Conservation (phyloP, 2,797 vertebrate species). For the Pelochelys cantorii region DNA sequence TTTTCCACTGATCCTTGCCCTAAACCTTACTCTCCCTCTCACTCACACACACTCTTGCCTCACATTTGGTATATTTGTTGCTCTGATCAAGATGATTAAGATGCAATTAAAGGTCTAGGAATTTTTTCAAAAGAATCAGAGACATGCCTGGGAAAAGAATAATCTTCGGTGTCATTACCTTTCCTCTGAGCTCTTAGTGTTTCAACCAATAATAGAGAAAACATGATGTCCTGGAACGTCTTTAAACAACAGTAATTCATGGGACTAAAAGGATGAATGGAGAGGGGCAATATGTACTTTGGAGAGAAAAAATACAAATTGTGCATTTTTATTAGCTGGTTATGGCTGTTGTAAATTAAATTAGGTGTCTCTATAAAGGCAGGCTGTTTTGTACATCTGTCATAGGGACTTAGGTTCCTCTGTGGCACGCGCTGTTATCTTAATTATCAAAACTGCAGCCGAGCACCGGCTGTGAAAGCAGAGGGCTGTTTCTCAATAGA, state of each 20-base stretch:
- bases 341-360: background rate
- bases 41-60: conserved; percentile 53
- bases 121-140: conserved; percentile 46
- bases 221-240: background rate
- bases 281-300: background rate
- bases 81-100: conserved; percentile 76
- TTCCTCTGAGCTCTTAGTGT: conserved; percentile 36
- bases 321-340: background rate
- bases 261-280: conserved; percentile 21
- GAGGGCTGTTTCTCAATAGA: background rate
- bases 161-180: conserved; percentile 43
- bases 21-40: conserved; percentile 72
- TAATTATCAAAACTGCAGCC: background rate
- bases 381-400: conserved; percentile 20
- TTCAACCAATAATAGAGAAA: conserved; percentile 41
- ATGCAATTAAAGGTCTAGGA: conserved; percentile 64
- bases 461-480: conserved; percentile 44
- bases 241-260: background rate
- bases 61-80: conserved; percentile 70
- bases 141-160: conserved; percentile 22
- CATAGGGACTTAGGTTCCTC: conserved; percentile 34
- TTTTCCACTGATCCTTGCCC: conserved; percentile 87
- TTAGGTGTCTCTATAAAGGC: background rate
- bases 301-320: background rate
- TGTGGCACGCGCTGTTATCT: background rate